phyloP scores from a whole-genome alignment of 92 coral and sea anemone genomes.

The Porites divaricata region DNA sequence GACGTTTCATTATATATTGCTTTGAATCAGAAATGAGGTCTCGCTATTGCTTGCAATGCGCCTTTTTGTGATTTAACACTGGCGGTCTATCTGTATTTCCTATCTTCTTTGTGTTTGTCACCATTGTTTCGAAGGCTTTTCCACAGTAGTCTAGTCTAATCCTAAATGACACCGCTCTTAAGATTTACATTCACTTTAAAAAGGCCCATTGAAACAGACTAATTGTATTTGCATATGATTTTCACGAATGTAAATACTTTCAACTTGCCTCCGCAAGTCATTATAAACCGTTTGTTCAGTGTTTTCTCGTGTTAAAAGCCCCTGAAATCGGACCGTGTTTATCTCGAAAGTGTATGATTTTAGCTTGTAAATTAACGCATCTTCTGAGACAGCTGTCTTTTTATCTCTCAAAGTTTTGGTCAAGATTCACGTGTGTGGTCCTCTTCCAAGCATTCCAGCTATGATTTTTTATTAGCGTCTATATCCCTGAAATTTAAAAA shows the following conservation, averaged over 20 bases:
- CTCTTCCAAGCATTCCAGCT: constrained; percentile 1
- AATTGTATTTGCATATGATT: constrained; percentile 35
- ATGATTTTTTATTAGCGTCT: constrained; percentile 8
- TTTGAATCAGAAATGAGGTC: not conserved
- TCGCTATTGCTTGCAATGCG: not conserved
- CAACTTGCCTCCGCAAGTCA: constrained; percentile 15
- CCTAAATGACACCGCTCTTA: constrained; percentile 25
- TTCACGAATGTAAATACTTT: constrained; percentile 17
- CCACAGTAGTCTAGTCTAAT: constrained; percentile 12
- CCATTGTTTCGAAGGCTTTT: constrained; percentile 21
- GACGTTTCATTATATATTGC: not conserved
- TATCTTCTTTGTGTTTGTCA: constrained; percentile 2
- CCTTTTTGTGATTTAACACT: not conserved
- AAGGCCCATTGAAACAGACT: constrained; percentile 22
- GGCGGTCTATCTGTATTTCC: not conserved
- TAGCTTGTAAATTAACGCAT: not conserved
- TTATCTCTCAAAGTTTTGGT: constrained; percentile 11
- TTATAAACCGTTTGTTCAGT: constrained; percentile 19
- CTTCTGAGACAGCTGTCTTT: constrained; percentile 7
- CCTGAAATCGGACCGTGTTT: constrained; percentile 4
- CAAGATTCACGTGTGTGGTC: constrained; percentile 18
- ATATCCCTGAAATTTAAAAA: constrained; percentile 11
- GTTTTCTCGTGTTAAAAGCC: constrained; percentile 20
- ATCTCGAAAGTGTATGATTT: not conserved
- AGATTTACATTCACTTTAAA: constrained; percentile 35